These are phyloP conservation scores for Alcedo quadribrachys DNA, from an alignment of 2,797 vertebrate genomes.

Conservation along the genomic window DNA sequence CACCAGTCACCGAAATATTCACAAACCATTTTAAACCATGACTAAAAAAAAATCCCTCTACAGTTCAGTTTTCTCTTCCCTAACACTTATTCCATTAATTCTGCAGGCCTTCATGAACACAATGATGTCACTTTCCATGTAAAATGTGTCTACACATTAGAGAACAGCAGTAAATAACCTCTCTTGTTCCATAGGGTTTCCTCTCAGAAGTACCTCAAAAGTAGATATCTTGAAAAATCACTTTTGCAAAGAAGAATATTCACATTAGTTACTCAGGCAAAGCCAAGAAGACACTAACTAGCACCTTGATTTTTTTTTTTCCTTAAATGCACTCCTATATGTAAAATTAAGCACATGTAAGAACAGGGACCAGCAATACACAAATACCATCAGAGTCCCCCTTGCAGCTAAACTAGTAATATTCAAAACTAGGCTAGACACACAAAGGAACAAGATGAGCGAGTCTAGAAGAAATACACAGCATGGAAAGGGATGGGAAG, in stretches of 20 bases:
- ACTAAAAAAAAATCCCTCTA: constrained; percentile 73
- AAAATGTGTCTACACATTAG: constrained; percentile 31
- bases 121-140: constrained; percentile 33
- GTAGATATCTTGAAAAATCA: constrained; percentile 61
- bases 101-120: constrained; percentile 46
- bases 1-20: constrained; percentile 50
- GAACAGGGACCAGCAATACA: constrained; percentile 56
- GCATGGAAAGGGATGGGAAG: constrained; percentile 14
- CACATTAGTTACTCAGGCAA: constrained; percentile 65
- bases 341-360: constrained; percentile 53
- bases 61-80: constrained; percentile 44
- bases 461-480: constrained; percentile 20
- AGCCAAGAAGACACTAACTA: constrained; percentile 70
- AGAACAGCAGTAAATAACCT: constrained; percentile 52
- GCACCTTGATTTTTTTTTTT: constrained; percentile 45
- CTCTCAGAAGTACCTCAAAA: constrained; percentile 69
- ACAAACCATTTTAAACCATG: constrained; percentile 44
- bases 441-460: constrained; percentile 4
- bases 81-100: constrained; percentile 15
- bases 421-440: constrained; percentile 43
- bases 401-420: constrained; percentile 50
- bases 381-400: constrained; percentile 33
- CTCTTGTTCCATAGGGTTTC: constrained; percentile 48
- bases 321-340: constrained; percentile 49
- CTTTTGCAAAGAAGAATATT: constrained; percentile 57